A percentile compares a stretch with the other conserved stretches of the same genome.
These are phyloP conservation scores for Melanostoma scalare DNA, from an alignment of 2,888 invertebrate genomes.

Conservation along the genomic window DNA sequence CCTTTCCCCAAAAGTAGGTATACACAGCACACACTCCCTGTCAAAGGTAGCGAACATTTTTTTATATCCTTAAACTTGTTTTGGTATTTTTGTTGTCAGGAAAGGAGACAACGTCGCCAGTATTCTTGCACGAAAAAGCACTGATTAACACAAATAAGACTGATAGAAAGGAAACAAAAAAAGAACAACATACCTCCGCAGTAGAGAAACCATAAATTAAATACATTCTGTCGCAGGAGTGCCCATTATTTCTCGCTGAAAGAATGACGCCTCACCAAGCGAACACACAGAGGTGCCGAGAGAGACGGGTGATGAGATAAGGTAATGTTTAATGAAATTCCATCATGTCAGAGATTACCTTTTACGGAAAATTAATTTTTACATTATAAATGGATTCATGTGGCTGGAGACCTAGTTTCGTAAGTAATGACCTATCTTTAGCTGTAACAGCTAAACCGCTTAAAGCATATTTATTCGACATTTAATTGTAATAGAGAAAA, in stretches of 20 bases:
- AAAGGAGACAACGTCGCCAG: not conserved
- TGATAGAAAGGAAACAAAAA: no score
- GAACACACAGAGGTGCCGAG: not conserved
- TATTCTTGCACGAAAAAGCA: not conserved
- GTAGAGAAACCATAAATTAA: conserved; percentile 67
- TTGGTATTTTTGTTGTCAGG: conserved; percentile 16
- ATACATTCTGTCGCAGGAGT: conserved; percentile 54
- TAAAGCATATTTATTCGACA: no score
- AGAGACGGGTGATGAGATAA: conserved; percentile 33
- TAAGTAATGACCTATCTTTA: conserved; percentile 20
- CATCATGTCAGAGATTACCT: conserved; percentile 61
- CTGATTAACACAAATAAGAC: not conserved
- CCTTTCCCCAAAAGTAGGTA: not conserved
- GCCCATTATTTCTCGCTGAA: conserved; percentile 40
- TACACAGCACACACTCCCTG: not conserved
- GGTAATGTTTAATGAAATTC: conserved; percentile 67
- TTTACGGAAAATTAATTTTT: conserved; percentile 64
- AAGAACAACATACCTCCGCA: conserved; percentile 9
- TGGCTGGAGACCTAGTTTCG: conserved; percentile 37
- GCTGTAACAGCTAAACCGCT: no score
- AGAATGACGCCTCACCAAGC: not conserved
- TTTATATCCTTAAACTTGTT: conserved; percentile 5
- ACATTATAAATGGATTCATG: conserved; percentile 61
- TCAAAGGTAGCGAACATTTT: conserved; percentile 3
- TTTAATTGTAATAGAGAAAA: no score